Evolutionary conservation across 1,140 invertebrate genomes (phyloP).

Genomic region (Calephelis nemesis): DNA sequence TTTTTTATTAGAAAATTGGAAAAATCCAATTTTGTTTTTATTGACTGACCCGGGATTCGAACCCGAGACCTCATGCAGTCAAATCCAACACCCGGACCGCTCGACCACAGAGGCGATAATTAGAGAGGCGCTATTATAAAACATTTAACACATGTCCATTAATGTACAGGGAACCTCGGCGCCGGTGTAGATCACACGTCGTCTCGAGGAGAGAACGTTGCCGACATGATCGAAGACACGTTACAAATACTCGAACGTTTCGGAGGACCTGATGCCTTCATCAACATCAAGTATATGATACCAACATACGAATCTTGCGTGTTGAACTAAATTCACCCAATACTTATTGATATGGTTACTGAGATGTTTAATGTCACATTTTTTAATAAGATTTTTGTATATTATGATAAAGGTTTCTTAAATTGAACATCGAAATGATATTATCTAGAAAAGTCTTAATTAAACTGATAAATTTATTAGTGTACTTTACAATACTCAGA

Average conservation of each 20-base stretch:
- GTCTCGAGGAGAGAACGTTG: slow-evolving; percentile 89
- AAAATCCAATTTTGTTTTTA: too few species aligned
- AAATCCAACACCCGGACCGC: too few species aligned
- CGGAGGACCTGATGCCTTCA: slow-evolving; percentile 96
- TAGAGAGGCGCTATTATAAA: too few species aligned
- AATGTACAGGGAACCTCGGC: slow-evolving; percentile 82
- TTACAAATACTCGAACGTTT: slow-evolving; percentile 92
- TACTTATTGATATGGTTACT: background rate
- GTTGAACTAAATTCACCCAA: slow-evolving; percentile 74
- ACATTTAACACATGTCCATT: background rate
- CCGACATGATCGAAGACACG: slow-evolving; percentile 95
- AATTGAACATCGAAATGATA: too few species aligned
- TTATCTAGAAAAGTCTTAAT: too few species aligned
- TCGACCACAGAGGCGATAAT: too few species aligned
- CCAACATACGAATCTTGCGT: slow-evolving; percentile 98
- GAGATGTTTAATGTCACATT: background rate
- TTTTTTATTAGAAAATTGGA: too few species aligned
- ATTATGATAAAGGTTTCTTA: background rate
- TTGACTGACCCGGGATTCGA: too few species aligned
- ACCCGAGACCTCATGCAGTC: too few species aligned
- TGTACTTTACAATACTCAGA: too few species aligned
- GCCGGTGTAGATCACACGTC: slow-evolving; percentile 86
- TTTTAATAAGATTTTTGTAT: background rate
- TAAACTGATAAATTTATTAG: too few species aligned
- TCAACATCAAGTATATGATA: slow-evolving; percentile 98